These are phyloP conservation scores for Mylabris phalerata DNA, from an alignment of 1,140 invertebrate species.

Conservation along the genomic window DNA sequence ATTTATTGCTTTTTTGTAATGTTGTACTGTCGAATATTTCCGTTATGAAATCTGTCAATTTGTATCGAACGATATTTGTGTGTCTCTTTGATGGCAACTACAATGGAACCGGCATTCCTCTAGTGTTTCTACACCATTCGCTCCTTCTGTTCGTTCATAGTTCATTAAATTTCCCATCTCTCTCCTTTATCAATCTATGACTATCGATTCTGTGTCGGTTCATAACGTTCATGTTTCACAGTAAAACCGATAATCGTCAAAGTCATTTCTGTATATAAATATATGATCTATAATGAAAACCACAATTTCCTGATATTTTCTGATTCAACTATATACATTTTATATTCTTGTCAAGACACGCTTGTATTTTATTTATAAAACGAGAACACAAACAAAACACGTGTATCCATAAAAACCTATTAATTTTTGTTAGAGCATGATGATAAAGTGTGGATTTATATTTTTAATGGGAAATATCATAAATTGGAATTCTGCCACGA, in stretches of 20 bases:
- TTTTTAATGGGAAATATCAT: slow-evolving; percentile 12
- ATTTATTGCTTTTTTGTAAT: too few species aligned
- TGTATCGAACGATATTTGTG: too few species aligned
- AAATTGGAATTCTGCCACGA: slow-evolving; percentile 18
- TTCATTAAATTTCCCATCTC: slow-evolving; percentile 36
- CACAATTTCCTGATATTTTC: slow-evolving; percentile 13
- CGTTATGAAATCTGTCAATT: too few species aligned
- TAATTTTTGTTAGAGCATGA: slow-evolving; percentile 18
- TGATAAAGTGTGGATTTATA: slow-evolving; percentile 19
- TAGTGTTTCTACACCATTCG: slow-evolving; percentile 30
- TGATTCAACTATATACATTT: background rate
- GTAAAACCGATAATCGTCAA: slow-evolving; percentile 20
- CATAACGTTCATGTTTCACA: slow-evolving; percentile 21
- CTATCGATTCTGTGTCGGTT: slow-evolving; percentile 28
- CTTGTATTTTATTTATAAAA: too few species aligned
- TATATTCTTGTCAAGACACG: too few species aligned
- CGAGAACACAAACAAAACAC: too few species aligned
- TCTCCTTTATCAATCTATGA: slow-evolving; percentile 35
- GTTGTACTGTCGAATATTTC: too few species aligned
- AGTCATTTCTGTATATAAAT: slow-evolving; percentile 5
- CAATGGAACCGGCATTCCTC: too few species aligned
- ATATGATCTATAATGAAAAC: slow-evolving; percentile 8
- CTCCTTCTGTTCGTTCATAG: slow-evolving; percentile 36
- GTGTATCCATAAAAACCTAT: slow-evolving; percentile 1
- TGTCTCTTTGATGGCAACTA: too few species aligned